Base-by-base conservation (phyloP, 1,140 invertebrate genomes). In the Drosophila neocordata region DNA sequence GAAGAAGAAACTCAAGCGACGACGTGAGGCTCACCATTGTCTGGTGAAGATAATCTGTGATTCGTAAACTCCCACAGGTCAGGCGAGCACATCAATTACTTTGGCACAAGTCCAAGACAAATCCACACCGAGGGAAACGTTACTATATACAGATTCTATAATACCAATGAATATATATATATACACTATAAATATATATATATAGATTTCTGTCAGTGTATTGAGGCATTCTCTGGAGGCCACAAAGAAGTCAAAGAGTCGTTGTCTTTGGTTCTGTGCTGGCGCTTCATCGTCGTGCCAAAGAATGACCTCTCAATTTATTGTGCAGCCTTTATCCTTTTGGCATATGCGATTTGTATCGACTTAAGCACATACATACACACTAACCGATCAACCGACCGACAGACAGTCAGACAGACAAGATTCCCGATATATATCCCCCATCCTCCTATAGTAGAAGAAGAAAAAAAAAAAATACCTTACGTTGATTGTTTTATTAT, bases 401-500 rank as follows among this genome's bases (percentile, higher is more conserved):
- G 27, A 31, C 27, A 31, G 27, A 31, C 5, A 31, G 27, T 6
- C 27, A 1, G 27, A 51, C 72, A 44, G 6, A 58, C n/a, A 4
- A 34, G 18, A 44, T 66, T 51, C 48, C 18, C 48, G 65, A 13
- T 27, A 60, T 15, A 15, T 31, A 4, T 31, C 27, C 27, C 27
- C 27, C 27, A 31, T 31, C 27, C 27, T 4, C 27, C 27, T 31
- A 6, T 31, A 31, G 27, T 0, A 6, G 27, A 31, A 31, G 1
- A 31, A 31, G 7, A 31, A 31, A 31, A 48, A 53, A 65, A 62
- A 34, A 79, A 83, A 79, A 79, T 75, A 78, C 82, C 74, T 70
- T 65, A 88, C 89, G 85, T 90, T 91, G 89, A 91, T 91, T 91
- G 89, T 91, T 91, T 91, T 91, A 91, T 90, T 91, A 91, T 91